These are phyloP conservation scores for Latrodectus elegans DNA, from an alignment of 2,888 invertebrate genomes.

Conservation along the genomic window DNA sequence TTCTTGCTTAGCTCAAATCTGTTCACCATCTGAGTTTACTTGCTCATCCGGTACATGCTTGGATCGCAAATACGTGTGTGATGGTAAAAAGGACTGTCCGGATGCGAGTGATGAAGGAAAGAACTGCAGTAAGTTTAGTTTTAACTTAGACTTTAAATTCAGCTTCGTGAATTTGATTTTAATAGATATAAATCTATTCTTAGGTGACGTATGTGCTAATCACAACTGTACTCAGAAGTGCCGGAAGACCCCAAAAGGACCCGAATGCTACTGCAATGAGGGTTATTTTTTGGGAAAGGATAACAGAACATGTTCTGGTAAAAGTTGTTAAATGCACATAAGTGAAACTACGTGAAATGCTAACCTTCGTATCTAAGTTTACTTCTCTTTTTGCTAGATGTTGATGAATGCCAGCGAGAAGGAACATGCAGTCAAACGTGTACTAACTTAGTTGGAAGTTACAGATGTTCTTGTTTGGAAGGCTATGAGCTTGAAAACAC, in stretches of 20 bases:
- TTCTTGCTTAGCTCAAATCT: constrained; percentile 11
- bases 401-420: constrained; percentile 71
- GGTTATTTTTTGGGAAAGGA: constrained; percentile 68
- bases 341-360: neutral
- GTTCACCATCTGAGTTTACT: constrained; percentile 37
- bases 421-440: constrained; percentile 79
- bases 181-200: neutral
- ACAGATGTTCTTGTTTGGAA: constrained; percentile 80
- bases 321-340: neutral
- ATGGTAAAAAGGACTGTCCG: constrained; percentile 69
- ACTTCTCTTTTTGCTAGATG: constrained; percentile 72
- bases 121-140: constrained; percentile 61
- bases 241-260: constrained; percentile 60
- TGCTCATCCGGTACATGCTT: constrained; percentile 70
- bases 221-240: constrained; percentile 64
- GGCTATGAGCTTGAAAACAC: constrained; percentile 80
- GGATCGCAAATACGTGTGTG: constrained; percentile 64
- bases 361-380: neutral
- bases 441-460: constrained; percentile 81
- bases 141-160: neutral
- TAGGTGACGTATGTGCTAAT: constrained; percentile 56
- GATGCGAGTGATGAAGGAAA: constrained; percentile 70
- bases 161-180: neutral
- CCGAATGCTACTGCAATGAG: constrained; percentile 69
- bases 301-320: constrained; percentile 68